Evolutionary conservation across 1,140 invertebrate genomes (phyloP).

Genomic region (Polypedilum vanderplanki): DNA sequence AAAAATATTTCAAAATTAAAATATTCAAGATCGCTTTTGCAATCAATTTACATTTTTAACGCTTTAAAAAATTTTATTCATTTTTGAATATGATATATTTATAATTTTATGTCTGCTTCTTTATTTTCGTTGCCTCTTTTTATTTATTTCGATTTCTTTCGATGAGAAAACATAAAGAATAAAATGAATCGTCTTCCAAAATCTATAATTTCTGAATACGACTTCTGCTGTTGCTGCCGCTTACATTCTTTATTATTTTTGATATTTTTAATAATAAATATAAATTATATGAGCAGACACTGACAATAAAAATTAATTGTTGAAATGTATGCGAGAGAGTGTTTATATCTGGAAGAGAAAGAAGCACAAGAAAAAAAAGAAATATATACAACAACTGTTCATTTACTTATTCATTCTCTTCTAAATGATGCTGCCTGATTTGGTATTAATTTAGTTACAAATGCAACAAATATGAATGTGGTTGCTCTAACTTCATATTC

Average conservation of each 20-base stretch:
- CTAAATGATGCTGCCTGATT: not conserved
- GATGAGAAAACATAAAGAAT: not conserved
- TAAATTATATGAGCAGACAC: not conserved
- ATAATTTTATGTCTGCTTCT: too few relatives aligned
- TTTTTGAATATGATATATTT: too few relatives aligned
- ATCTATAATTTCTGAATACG: conserved; percentile 11
- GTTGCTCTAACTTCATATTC: not conserved
- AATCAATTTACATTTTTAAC: too few relatives aligned
- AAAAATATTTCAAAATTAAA: too few relatives aligned
- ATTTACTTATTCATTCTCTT: not conserved
- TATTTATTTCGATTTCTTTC: not conserved
- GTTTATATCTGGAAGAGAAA: not conserved
- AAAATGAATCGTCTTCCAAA: not conserved
- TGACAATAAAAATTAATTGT: not conserved
- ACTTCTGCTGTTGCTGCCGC: not conserved
- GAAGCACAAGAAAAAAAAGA: not conserved
- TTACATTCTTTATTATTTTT: conserved; percentile 2
- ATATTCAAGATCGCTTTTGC: too few relatives aligned
- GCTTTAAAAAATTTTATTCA: too few relatives aligned
- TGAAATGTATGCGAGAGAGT: conserved; percentile 5
- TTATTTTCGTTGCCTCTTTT: not conserved
- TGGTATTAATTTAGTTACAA: not conserved
- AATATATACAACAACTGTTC: conserved; percentile 13
- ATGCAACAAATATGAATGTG: not conserved
- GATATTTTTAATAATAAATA: conserved; percentile 20